Base-by-base conservation (phyloP, 2,797 vertebrate genomes). In the Anableps anableps region DNA sequence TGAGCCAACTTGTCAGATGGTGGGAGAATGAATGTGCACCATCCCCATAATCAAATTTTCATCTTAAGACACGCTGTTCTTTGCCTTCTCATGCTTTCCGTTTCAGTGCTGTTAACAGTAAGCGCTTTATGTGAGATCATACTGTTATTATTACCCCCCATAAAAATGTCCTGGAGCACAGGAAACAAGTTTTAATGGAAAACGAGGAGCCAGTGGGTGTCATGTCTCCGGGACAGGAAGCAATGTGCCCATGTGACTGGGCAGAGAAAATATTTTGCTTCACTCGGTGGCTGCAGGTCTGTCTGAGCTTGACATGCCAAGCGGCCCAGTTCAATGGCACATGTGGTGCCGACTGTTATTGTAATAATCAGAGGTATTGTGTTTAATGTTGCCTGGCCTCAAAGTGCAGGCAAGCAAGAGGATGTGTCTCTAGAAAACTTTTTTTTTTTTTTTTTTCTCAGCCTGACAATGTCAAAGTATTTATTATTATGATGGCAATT, bases 261-360 rank as follows among this genome's bases (percentile, higher is more conserved):
- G 86, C 78, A 96, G 91, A 94, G 92, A 94, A 95, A 96, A 96
- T 95, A 95, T 96, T 95, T 94, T 87, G 85, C 86, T 93, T 90
- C 86, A 93, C 91, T 90, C 55, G 77, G 86, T 90, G 89, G 88
- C 84, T 92, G 86, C 79, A 91, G 86, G 86, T 89, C 89, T 91
- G 88, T 86, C 74, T 47, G 48, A 85, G 81, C 76, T 77, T 47
- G 83, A 80, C 80, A 45, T 88, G 82, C 85, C 72, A 79, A 62
- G 80, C 23, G 79, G 86, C 82, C 90, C 75, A 72, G 80, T 88
- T 83, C 60, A 78, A 58, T 91, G 86, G 87, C 85, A 84, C 60
- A 81, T 76, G 84, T 36, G 1, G 75, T 45, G 72, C 85, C 82
- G 89, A 77, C 81, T 95, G 95, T 95, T 95, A 87, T 95, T 95